Evolutionary conservation across 2,888 invertebrate genomes (phyloP), one percentile per base, ranked within the genome.

Genomic region (Melipona beecheii): DNA sequence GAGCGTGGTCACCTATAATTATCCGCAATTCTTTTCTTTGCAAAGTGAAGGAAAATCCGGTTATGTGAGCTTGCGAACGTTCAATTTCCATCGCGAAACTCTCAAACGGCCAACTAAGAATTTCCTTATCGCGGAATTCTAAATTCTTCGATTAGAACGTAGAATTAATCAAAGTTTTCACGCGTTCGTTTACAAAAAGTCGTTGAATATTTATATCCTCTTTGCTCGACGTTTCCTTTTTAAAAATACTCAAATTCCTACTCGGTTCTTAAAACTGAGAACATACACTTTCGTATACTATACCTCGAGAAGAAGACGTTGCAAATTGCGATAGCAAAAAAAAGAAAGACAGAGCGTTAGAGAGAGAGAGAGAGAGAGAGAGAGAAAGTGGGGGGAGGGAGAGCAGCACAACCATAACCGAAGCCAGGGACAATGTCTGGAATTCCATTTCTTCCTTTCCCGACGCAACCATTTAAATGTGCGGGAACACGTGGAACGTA

Each of bases 381-480:
- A 54, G 19, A 54, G n/a, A 27, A 3, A 24, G 2, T 31, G 21
- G 27, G 0, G 0, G 13, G 36, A 27, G 27, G 17, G 17, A 60
- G 17, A 49, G 71, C n/a, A 60, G 64, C 52, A 83, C 66, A 78
- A 71, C 81, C 80, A 78, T 88, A 83, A 86, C 68, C 83, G 73
- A 66, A 76, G 36, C 13, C 71, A 52, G 62, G 70, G 65, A 87
- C 83, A 88, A 87, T 85, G 79, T 69, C 75, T 36, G 69, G 84
- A 81, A 88, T 88, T 84, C 80, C 73, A 71, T 78, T 73, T 79
- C 81, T 79, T 72, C 75, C 62, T 78, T 83, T 80, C 78, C 54
- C 43, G 64, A 73, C 70, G 85, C 83, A 64, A 71, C 77, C 77
- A 75, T 84, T 84, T 79, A 65, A 79, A 78, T 66, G 73, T 54